Evolutionary conservation across 2,888 invertebrate genomes (phyloP).

Genomic region (Esperia sulphurella): DNA sequence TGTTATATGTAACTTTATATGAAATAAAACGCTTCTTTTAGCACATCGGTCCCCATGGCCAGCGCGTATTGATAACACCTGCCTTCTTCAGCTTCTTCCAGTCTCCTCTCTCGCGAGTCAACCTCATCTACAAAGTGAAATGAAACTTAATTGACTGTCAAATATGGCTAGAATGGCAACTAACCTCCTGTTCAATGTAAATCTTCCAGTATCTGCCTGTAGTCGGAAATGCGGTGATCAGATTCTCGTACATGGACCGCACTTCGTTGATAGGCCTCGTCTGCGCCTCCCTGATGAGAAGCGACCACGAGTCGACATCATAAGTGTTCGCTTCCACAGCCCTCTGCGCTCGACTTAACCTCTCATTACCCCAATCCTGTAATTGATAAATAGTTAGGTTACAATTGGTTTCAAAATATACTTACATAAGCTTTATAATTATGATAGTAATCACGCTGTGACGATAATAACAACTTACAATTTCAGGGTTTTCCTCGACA

Average conservation of each 20-base stretch:
- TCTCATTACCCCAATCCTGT: constrained; percentile 94
- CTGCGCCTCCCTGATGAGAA: constrained; percentile 96
- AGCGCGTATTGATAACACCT: too few species aligned
- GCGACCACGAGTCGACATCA: constrained; percentile 98
- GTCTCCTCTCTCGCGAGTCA: too few species aligned
- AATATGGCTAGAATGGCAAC: not conserved
- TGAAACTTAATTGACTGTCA: not conserved
- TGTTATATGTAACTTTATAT: too few species aligned
- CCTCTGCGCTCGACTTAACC: constrained; percentile 89
- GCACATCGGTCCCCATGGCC: too few species aligned
- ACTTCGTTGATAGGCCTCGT: constrained; percentile 93
- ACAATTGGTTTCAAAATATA: not conserved
- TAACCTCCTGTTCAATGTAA: constrained; percentile 97
- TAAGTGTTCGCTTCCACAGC: constrained; percentile 93
- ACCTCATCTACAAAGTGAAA: too few species aligned
- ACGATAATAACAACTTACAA: constrained; percentile 37
- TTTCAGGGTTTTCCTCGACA: constrained; percentile 46
- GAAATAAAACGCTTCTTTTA: not conserved
- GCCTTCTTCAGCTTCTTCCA: too few species aligned
- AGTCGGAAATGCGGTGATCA: constrained; percentile 96
- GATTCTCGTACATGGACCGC: constrained; percentile 93
- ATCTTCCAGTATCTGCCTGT: constrained; percentile 99
- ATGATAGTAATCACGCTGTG: not conserved
- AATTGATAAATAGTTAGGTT: constrained; percentile 14
- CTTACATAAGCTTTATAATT: not conserved